These are phyloP conservation scores for Drosophila bocki DNA, from an alignment of 1,140 invertebrate species.

Conservation along the genomic window DNA sequence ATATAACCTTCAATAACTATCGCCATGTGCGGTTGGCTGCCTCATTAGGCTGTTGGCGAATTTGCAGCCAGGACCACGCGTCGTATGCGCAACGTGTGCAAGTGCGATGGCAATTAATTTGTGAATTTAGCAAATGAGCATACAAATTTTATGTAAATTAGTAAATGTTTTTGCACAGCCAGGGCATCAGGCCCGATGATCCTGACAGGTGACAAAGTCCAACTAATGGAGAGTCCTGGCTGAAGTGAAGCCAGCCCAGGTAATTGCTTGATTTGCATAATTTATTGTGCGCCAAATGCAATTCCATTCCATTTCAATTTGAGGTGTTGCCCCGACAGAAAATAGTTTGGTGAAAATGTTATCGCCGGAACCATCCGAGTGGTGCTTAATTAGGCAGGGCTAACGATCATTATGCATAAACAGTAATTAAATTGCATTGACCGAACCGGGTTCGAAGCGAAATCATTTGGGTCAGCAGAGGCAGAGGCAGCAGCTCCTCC, in stretches of 20 bases:
- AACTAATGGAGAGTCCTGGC: slow-evolving; percentile 36
- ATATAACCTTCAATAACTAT: slow-evolving; percentile 55
- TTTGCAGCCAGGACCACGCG: slow-evolving; percentile 26
- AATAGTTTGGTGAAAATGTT: slow-evolving; percentile 53
- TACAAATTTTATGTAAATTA: slow-evolving; percentile 76
- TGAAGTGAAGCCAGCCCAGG: slow-evolving; percentile 31
- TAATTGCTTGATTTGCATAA: slow-evolving; percentile 82
- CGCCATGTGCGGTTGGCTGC: slow-evolving; percentile 44
- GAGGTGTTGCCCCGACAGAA: slow-evolving; percentile 56
- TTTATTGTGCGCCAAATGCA: slow-evolving; percentile 70
- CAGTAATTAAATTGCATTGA: slow-evolving; percentile 59
- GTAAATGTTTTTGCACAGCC: slow-evolving; percentile 54
- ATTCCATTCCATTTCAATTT: slow-evolving; percentile 75
- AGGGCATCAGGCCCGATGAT: neutral
- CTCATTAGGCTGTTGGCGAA: slow-evolving; percentile 61
- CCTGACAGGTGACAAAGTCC: slow-evolving; percentile 71
- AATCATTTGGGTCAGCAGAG: slow-evolving; percentile 42
- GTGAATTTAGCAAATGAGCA: slow-evolving; percentile 79
- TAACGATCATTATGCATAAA: slow-evolving; percentile 74
- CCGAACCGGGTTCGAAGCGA: slow-evolving; percentile 16
- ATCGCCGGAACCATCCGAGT: slow-evolving; percentile 27
- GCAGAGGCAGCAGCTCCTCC: slow-evolving; percentile 20
- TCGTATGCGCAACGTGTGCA: slow-evolving; percentile 38
- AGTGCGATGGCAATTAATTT: slow-evolving; percentile 69
- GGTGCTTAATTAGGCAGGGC: slow-evolving; percentile 74